These are phyloP conservation scores for Trematomus bernacchii DNA, from an alignment of 2,797 vertebrate species.

Conservation along the genomic window DNA sequence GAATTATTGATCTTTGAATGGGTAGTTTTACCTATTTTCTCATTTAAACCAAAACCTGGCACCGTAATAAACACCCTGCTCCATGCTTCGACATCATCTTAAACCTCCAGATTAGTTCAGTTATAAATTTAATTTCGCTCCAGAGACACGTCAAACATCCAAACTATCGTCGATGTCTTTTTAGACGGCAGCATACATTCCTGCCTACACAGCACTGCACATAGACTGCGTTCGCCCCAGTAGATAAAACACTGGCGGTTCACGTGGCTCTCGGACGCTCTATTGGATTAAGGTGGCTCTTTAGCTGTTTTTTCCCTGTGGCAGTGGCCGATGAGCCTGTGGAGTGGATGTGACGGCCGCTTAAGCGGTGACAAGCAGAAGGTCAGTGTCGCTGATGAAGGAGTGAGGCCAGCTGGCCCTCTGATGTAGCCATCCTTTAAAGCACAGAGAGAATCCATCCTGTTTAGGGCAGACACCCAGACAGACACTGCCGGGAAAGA, in stretches of 20 bases:
- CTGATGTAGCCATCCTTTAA: slow-evolving; percentile 84
- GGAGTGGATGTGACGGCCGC: slow-evolving; percentile 84
- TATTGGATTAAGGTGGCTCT: slow-evolving; percentile 82
- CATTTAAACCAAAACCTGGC: slow-evolving; percentile 19
- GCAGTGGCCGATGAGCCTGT: slow-evolving; percentile 82
- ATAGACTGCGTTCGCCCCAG: slow-evolving; percentile 43
- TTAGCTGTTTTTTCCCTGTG: slow-evolving; percentile 72
- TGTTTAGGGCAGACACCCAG: slow-evolving; percentile 77
- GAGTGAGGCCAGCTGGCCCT: slow-evolving; percentile 82
- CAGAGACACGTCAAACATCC: slow-evolving; percentile 17
- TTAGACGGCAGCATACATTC: slow-evolving; percentile 38
- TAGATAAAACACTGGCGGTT: slow-evolving; percentile 78
- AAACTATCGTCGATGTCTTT: slow-evolving; percentile 26
- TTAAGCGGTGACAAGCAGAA: slow-evolving; percentile 85
- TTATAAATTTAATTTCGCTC: slow-evolving; percentile 20
- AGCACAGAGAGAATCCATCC: slow-evolving; percentile 79
- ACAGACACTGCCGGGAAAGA: slow-evolving; percentile 64
- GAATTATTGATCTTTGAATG: slow-evolving; percentile 4
- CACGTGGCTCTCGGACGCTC: slow-evolving; percentile 71
- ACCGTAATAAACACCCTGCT: not conserved
- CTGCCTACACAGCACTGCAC: slow-evolving; percentile 32
- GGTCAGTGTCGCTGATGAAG: slow-evolving; percentile 83
- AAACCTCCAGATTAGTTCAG: slow-evolving; percentile 25
- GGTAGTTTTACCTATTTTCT: not conserved
- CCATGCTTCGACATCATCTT: slow-evolving; percentile 2